phyloP scores from a whole-genome alignment of 2,888 invertebrate species.

The Syritta pipiens region DNA sequence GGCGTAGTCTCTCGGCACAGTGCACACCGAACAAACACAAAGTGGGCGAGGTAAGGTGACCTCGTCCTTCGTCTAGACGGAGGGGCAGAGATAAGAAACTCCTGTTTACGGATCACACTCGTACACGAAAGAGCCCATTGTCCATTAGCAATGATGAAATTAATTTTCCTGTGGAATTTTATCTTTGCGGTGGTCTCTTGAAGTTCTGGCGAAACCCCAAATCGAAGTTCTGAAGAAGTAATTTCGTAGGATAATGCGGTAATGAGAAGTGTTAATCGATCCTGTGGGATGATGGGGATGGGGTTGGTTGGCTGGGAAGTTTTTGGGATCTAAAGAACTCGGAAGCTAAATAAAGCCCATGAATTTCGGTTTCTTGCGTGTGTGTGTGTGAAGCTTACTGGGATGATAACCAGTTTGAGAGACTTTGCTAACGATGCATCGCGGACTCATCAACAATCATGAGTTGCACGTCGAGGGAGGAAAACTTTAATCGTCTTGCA shows the following conservation, averaged over 20 bases:
- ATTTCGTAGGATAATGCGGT: slow-evolving; percentile 3
- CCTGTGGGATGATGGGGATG: background rate
- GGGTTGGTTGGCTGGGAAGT: background rate
- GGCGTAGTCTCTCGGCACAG: background rate
- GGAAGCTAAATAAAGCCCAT: too few species aligned
- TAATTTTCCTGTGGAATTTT: slow-evolving; percentile 7
- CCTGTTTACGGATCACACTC: background rate
- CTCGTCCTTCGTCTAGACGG: slow-evolving; percentile 17
- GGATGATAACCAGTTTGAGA: too few species aligned
- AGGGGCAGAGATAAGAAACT: background rate
- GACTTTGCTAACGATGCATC: too few species aligned
- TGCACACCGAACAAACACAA: slow-evolving; percentile 21
- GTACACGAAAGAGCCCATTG: background rate
- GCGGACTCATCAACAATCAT: too few species aligned
- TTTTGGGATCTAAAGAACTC: too few species aligned
- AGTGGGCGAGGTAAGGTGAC: slow-evolving; percentile 5
- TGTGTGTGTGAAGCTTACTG: too few species aligned
- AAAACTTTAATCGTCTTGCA: too few species aligned
- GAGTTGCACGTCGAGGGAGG: too few species aligned
- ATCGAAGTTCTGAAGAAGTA: background rate
- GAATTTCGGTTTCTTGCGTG: too few species aligned
- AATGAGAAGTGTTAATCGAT: slow-evolving; percentile 9
- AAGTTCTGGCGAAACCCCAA: background rate
- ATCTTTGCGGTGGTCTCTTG: slow-evolving; percentile 1
- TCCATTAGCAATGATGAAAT: slow-evolving; percentile 13